Conservation (phyloP, 2,888 invertebrate species). For the Steinernema carpocapsae region DNA sequence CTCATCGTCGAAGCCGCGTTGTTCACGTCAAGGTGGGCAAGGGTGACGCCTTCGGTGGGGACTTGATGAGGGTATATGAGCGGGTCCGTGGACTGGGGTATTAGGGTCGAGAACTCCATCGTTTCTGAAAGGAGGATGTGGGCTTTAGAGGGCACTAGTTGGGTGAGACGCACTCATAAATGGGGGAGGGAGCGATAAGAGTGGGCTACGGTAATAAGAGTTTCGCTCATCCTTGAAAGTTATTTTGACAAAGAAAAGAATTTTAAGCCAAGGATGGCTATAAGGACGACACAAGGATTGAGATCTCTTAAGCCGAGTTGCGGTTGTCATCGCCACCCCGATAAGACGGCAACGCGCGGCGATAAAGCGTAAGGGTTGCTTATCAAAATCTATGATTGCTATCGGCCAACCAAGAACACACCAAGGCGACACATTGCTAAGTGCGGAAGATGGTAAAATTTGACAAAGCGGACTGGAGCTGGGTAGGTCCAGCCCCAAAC, state of each 20-base stretch:
- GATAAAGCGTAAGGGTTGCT: conserved; percentile 12
- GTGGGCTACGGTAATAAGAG: too few species aligned
- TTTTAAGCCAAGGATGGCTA: neutral
- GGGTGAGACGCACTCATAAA: too few species aligned
- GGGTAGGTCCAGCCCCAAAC: neutral
- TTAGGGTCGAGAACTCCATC: conserved; percentile 13
- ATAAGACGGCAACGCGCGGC: conserved; percentile 18
- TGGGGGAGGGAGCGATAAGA: too few species aligned
- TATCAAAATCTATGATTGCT: conserved; percentile 26
- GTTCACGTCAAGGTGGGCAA: neutral
- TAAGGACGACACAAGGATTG: neutral
- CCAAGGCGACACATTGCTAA: too few species aligned
- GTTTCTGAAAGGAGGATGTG: too few species aligned
- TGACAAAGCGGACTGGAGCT: neutral
- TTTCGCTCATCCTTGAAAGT: too few species aligned
- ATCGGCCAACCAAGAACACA: conserved; percentile 14
- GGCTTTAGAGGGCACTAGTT: too few species aligned
- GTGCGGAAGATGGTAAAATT: conserved; percentile 2
- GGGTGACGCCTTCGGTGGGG: neutral
- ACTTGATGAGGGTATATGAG: conserved; percentile 16
- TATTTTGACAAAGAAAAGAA: neutral
- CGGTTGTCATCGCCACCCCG: neutral
- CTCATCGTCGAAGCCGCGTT: neutral
- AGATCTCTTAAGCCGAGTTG: neutral
- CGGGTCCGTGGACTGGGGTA: neutral